phyloP scores from a whole-genome alignment of 1,140 invertebrate genomes.

The Acarapis woodi region DNA sequence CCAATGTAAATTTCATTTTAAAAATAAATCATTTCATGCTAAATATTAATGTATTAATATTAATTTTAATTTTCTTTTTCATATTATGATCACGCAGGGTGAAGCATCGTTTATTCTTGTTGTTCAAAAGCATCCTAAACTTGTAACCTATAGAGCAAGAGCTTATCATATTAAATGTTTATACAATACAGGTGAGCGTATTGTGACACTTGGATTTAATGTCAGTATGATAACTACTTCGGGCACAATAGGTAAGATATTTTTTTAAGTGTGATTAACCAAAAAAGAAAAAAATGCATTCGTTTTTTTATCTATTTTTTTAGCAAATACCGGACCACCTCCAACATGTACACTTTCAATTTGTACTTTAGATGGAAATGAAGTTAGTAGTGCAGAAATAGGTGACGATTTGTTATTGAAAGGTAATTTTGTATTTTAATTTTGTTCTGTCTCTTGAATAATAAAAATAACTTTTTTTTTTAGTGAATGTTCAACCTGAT shows the following conservation, averaged over 20 bases:
- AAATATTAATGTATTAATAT: neutral
- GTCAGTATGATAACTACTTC: conserved; percentile 75
- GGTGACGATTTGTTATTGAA: conserved; percentile 64
- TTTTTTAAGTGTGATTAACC: too few species aligned
- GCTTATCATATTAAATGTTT: conserved; percentile 82
- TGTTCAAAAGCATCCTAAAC: conserved; percentile 75
- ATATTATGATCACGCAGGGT: too few species aligned
- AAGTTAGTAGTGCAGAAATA: conserved; percentile 66
- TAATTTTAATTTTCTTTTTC: conserved; percentile 5
- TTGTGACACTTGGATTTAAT: conserved; percentile 69
- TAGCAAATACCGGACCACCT: conserved; percentile 74
- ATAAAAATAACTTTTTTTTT: neutral
- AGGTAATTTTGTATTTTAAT: conserved; percentile 22
- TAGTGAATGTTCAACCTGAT: conserved; percentile 20
- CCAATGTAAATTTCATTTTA: conserved; percentile 36
- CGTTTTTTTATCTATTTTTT: too few species aligned
- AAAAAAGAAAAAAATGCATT: too few species aligned
- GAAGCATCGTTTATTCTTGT: conserved; percentile 69
- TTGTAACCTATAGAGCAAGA: conserved; percentile 75
- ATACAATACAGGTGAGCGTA: conserved; percentile 72
- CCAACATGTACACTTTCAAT: conserved; percentile 75
- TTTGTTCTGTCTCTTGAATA: too few species aligned
- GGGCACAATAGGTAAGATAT: conserved; percentile 69
- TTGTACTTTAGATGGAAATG: conserved; percentile 48
- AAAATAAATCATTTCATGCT: too few species aligned